Evolutionary conservation across 2,797 vertebrate species (phyloP), one percentile per base, ranked within the genome.

Genomic region (Ptychadena robeensis): DNA sequence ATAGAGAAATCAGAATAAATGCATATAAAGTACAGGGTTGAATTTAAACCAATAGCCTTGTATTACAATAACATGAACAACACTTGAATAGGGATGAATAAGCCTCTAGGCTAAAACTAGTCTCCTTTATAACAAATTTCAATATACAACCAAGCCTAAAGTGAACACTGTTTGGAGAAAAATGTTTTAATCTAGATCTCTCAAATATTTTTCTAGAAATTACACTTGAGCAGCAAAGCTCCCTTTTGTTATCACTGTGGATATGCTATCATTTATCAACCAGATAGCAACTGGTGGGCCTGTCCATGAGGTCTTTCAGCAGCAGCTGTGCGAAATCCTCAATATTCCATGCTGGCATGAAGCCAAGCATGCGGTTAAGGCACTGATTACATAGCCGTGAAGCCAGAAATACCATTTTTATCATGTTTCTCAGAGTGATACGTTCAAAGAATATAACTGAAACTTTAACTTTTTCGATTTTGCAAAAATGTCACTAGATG

Each of bases 251-350:
- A 77, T 71, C 57, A 72, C 25, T 63, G 67, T 15, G 37, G 30
- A 28, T 9, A 48, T 59, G 66, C 67, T 78, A 82, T 69, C 80
- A 69, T 82, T 65, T 76, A 70, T 82, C 81, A 65, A 71, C 65
- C 61, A 70, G 37, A 77, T 53, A 82, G 73, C 81, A 82, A 82
- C 81, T 82, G 81, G 81, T 65, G 59, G 81, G 30, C 18, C 37
- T 35, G 66, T 53, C 57, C 30, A 77, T 64, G 61, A 30, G 73
- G 67, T 71, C 67, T 69, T 65, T 53, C 35, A 71, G 30, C 35
- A 37, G 67, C 81, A 82, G 81, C 81, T 82, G 81, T 71, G 81
- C 30, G 9, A 11, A 64, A 71, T 77, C 67, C 70, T 71, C 67
- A 65, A 38, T 64, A 40, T 63, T 71, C 22, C 70, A 28, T 40